Percentiles rank a stretch among this genome's conserved stretches.
Evolutionary conservation across 2,113 vertebrate genomes (phyloP).

Genomic region (Ptychochromis oligacanthus): DNA sequence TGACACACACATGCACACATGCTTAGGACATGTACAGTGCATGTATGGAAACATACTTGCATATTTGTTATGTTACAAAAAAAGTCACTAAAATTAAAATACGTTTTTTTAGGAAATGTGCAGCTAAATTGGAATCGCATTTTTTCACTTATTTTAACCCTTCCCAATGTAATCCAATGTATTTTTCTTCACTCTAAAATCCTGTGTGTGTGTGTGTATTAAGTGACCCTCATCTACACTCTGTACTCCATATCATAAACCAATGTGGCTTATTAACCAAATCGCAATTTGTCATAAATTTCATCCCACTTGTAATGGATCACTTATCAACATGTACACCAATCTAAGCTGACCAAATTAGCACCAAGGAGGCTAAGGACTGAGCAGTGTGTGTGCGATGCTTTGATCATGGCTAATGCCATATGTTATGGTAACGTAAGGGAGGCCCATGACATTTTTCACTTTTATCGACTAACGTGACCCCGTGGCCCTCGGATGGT

Average conservation of each 20-base stretch:
- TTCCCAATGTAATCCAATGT: background rate
- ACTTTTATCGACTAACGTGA: slow-evolving; percentile 76
- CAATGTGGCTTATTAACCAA: slow-evolving; percentile 69
- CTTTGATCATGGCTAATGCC: slow-evolving; percentile 76
- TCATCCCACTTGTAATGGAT: slow-evolving; percentile 67
- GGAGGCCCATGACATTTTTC: slow-evolving; percentile 74
- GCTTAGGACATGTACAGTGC: slow-evolving; percentile 15
- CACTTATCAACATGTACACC: slow-evolving; percentile 69
- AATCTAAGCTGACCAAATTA: slow-evolving; percentile 72
- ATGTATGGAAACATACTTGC: background rate
- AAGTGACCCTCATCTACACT: background rate
- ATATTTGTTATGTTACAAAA: background rate
- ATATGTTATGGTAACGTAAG: slow-evolving; percentile 74
- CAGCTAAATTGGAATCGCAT: background rate
- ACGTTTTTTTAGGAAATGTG: background rate
- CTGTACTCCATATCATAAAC: slow-evolving; percentile 4
- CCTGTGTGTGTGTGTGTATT: background rate
- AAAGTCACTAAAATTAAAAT: background rate
- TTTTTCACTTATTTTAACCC: background rate
- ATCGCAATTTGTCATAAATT: slow-evolving; percentile 79
- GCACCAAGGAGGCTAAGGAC: slow-evolving; percentile 45
- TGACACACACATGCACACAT: background rate
- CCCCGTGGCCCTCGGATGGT: slow-evolving; percentile 67
- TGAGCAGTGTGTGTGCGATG: slow-evolving; percentile 36
- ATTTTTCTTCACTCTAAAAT: background rate